These are phyloP conservation scores for Brachyhypopomus occidentalis DNA, from an alignment of 2,113 vertebrate genomes.

Conservation along the genomic window DNA sequence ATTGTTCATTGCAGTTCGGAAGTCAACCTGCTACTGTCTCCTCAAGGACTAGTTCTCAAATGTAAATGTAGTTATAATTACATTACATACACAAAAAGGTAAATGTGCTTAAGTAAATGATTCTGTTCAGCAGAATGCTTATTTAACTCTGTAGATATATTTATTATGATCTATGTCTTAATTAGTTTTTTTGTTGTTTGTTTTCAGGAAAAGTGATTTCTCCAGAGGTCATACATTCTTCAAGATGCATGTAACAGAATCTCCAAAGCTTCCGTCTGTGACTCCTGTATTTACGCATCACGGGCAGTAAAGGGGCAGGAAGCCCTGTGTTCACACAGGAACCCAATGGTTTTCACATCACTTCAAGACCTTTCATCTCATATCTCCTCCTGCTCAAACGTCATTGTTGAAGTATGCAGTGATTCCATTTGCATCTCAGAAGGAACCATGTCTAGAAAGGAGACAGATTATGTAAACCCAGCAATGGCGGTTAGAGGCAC, in stretches of 20 bases:
- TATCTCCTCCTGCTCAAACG: neutral
- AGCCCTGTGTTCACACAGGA: neutral
- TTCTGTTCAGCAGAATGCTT: no score
- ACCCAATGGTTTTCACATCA: neutral
- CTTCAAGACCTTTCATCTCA: neutral
- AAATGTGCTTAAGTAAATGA: no score
- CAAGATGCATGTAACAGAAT: neutral
- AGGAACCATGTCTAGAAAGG: neutral
- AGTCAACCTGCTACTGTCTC: no score
- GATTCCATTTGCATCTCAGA: slow-evolving; percentile 12
- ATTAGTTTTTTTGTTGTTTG: neutral
- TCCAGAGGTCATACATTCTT: neutral
- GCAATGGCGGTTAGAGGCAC: neutral
- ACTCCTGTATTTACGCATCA: neutral
- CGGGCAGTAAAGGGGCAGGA: neutral
- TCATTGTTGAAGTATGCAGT: neutral
- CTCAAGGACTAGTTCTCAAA: no score
- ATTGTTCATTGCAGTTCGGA: no score
- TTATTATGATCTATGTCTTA: neutral
- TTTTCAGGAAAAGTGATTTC: neutral
- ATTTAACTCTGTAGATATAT: neutral
- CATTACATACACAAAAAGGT: no score
- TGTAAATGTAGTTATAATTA: no score
- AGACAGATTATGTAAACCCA: neutral
- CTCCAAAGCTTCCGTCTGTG: neutral